Percentiles rank a stretch among this genome's conserved stretches.
Evolutionary conservation across 2,888 invertebrate genomes (phyloP).

Genomic region (Watsonalla cultraria): DNA sequence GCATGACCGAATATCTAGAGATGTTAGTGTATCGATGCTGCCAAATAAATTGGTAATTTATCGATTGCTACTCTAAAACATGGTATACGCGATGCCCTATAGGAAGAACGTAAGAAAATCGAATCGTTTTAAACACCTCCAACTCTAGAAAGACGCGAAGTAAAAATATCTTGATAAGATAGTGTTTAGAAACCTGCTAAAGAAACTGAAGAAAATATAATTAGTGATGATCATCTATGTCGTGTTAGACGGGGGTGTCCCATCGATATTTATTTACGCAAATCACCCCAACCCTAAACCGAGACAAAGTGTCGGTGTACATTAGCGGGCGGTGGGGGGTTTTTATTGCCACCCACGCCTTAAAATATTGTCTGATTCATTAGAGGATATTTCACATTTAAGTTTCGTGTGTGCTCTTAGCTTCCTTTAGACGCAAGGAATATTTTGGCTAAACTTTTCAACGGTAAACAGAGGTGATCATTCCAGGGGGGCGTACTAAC

Average conservation of each 20-base stretch:
- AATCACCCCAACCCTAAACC: conserved; percentile 61
- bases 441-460: conserved; percentile 56
- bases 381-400: conserved; percentile 77
- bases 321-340: conserved; percentile 67
- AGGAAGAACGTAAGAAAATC: too few species aligned
- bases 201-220: too few species aligned
- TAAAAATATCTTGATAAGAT: too few species aligned
- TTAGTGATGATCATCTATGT: neutral
- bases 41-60: neutral
- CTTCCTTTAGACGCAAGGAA: conserved; percentile 40
- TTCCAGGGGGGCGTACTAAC: conserved; percentile 54
- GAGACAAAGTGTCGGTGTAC: conserved; percentile 74
- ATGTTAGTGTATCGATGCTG: conserved; percentile 23
- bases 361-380: conserved; percentile 80
- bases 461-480: conserved; percentile 62
- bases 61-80: too few species aligned
- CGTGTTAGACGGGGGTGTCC: neutral
- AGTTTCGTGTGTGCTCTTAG: conserved; percentile 69
- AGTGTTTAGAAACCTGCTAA: too few species aligned
- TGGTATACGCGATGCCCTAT: too few species aligned
- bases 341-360: conserved; percentile 75
- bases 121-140: too few species aligned
- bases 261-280: conserved; percentile 72
- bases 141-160: too few species aligned
- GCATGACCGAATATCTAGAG: conserved; percentile 38